These are phyloP conservation scores for Xenotilapia caudafasciata DNA, from an alignment of 2,113 vertebrate species.

Conservation along the genomic window DNA sequence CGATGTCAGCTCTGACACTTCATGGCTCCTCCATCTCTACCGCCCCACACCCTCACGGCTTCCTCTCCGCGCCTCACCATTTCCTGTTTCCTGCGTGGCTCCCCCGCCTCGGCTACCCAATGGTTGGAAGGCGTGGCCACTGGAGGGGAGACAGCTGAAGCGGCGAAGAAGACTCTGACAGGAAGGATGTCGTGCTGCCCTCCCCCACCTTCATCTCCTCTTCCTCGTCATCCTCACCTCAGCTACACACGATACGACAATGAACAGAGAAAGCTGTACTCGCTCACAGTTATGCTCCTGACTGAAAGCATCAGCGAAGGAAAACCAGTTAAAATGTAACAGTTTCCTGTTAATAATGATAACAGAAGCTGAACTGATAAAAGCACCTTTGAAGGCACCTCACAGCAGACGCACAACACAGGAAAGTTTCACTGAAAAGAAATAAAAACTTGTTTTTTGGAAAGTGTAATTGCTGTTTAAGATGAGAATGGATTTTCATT, in stretches of 20 bases:
- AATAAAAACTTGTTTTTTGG: background rate
- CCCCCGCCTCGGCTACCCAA: constrained; percentile 23
- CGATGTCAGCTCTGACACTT: constrained; percentile 33
- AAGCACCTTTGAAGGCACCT: background rate
- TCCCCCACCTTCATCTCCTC: background rate
- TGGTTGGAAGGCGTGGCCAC: constrained; percentile 36
- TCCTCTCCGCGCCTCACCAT: constrained; percentile 17
- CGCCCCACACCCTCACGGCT: constrained; percentile 26
- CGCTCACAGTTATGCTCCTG: background rate
- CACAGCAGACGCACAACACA: background rate
- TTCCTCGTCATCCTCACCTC: constrained; percentile 23
- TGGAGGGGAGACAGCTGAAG: constrained; percentile 16
- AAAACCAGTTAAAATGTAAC: background rate
- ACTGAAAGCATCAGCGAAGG: background rate
- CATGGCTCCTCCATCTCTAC: background rate
- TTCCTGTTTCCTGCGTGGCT: constrained; percentile 49
- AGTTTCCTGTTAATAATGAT: background rate
- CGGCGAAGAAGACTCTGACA: constrained; percentile 46
- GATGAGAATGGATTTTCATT: constrained; percentile 35
- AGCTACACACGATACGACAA: background rate
- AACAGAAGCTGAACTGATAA: background rate
- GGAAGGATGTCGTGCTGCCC: constrained; percentile 25
- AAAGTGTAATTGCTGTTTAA: background rate
- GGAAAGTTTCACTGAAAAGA: background rate
- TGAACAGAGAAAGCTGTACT: background rate